Evolutionary conservation across 2,888 invertebrate species (phyloP).

Genomic region (Rosalia funebris): DNA sequence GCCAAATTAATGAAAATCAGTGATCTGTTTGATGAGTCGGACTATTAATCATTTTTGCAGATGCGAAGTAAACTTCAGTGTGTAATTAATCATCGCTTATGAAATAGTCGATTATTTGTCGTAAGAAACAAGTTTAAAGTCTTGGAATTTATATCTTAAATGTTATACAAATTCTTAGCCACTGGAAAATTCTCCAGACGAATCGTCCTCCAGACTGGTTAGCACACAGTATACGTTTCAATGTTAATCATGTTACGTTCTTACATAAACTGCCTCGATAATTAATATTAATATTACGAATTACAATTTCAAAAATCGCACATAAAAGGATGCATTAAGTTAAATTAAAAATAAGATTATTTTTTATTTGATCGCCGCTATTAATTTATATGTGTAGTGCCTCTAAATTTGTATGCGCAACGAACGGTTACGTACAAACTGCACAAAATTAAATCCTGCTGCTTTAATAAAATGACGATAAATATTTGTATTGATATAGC

Average conservation of each 20-base stretch:
- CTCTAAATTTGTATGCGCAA: too few species aligned
- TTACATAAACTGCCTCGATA: too few species aligned
- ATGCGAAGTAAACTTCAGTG: slow-evolving; percentile 34
- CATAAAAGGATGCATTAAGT: too few species aligned
- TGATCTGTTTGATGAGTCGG: slow-evolving; percentile 59
- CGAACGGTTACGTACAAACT: too few species aligned
- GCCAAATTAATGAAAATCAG: slow-evolving; percentile 61
- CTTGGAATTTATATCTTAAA: slow-evolving; percentile 19
- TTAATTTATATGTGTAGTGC: too few species aligned
- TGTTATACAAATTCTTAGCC: neutral
- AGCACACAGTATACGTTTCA: too few species aligned
- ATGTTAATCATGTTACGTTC: too few species aligned
- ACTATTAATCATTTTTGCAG: slow-evolving; percentile 58
- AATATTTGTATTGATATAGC: slow-evolving; percentile 47
- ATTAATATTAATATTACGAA: too few species aligned
- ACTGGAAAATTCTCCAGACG: neutral
- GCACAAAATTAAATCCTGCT: slow-evolving; percentile 26
- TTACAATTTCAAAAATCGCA: too few species aligned
- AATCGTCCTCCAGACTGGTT: too few species aligned
- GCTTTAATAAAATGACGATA: slow-evolving; percentile 42
- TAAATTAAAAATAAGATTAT: too few species aligned
- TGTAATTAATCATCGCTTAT: slow-evolving; percentile 43
- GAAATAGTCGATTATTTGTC: slow-evolving; percentile 44
- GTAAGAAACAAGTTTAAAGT: slow-evolving; percentile 27
- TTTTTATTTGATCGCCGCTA: too few species aligned